phyloP scores from a whole-genome alignment of 2,888 invertebrate species.

The Phyllotreta striolata region DNA sequence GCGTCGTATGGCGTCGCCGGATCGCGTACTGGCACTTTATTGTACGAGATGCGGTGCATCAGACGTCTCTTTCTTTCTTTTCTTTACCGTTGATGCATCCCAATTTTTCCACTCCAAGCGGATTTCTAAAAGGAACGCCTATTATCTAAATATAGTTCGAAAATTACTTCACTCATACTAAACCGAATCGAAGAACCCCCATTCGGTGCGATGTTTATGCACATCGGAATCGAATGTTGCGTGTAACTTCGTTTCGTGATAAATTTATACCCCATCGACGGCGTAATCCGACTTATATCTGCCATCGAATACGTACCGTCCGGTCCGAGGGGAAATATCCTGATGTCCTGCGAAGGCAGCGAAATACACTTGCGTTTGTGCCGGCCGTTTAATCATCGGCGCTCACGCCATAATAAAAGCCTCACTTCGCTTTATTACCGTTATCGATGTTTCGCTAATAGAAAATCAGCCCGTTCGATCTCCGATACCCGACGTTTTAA shows the following conservation, averaged over 20 bases:
- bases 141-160: background rate
- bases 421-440: constrained; percentile 13
- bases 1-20: constrained; percentile 1
- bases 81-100: constrained; percentile 11
- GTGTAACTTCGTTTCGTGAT: constrained; percentile 43
- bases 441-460: constrained; percentile 7
- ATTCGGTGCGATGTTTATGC: no score
- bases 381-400: constrained; percentile 54
- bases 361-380: constrained; percentile 51
- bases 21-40: constrained; percentile 3
- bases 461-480: no score
- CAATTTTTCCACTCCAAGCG: constrained; percentile 1
- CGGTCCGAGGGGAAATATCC: constrained; percentile 54
- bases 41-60: constrained; percentile 12
- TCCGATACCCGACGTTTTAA: no score
- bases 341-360: constrained; percentile 55
- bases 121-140: background rate
- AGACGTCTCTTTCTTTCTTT: constrained; percentile 7
- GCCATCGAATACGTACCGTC: constrained; percentile 25
- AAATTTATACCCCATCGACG: constrained; percentile 47
- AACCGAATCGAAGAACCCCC: no score
- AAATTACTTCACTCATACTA: no score
- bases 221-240: constrained; percentile 41
- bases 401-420: constrained; percentile 41
- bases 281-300: constrained; percentile 30